Evolutionary conservation across 2,888 invertebrate species (phyloP).

Genomic region (Coelopa pilipes): DNA sequence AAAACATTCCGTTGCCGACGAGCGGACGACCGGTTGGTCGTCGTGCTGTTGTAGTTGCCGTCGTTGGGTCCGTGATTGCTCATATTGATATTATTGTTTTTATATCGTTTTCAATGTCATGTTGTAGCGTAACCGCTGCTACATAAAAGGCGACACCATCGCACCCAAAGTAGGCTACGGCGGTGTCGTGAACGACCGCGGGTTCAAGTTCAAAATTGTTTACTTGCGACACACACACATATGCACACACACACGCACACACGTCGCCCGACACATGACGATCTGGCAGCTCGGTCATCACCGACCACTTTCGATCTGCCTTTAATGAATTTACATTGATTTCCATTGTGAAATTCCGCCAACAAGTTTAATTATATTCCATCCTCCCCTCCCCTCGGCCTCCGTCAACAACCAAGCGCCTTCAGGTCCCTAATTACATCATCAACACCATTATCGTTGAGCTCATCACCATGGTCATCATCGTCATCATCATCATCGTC

Average conservation of each 20-base stretch:
- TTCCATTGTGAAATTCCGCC: background rate
- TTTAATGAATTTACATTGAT: background rate
- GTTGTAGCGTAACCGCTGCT: background rate
- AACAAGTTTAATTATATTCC: background rate
- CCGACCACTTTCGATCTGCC: too few relatives aligned
- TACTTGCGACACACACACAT: constrained; percentile 3
- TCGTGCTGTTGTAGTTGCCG: constrained; percentile 13
- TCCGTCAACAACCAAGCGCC: background rate
- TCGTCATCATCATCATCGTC: background rate
- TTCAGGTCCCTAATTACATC: constrained; percentile 23
- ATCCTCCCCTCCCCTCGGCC: background rate
- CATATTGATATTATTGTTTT: constrained; percentile 17
- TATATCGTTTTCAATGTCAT: constrained; percentile 27
- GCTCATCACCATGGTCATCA: constrained; percentile 1
- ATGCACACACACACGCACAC: background rate
- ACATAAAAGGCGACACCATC: background rate
- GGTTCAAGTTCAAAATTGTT: constrained; percentile 18
- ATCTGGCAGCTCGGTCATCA: too few relatives aligned
- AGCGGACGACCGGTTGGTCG: background rate
- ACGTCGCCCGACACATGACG: background rate
- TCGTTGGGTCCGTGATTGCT: too few relatives aligned
- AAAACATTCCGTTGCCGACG: background rate
- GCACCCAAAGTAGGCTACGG: background rate
- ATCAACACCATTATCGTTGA: background rate
- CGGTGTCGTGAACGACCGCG: background rate